Base-by-base conservation (phyloP, 2,888 invertebrate genomes). In the Tortrix viridana region DNA sequence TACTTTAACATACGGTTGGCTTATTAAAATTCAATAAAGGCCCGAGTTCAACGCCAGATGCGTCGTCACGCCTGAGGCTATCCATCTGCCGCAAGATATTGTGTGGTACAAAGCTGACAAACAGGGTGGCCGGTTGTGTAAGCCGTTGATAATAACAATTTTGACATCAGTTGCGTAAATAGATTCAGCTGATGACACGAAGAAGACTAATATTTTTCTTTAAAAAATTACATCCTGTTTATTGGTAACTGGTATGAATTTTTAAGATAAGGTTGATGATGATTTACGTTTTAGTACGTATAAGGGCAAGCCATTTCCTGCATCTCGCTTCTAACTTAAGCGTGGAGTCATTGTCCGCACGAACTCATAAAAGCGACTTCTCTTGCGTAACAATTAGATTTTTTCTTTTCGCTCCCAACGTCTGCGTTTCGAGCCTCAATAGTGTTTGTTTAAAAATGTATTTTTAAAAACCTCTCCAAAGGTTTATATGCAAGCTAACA, bases 1-100 rank as follows among this genome's bases (percentile, higher is more conserved):
- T 47, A 57, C 53, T 47, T 50, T 57, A 66, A 68, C 61, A 66
- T 60, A 53, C 56, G 53, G 48, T 12, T 63, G 60, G 50, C 63
- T 64, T 67, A 70, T 76, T 76, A 73, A 69, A 71, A 77, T 77
- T 74, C 77, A 72, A 66, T 68, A 63, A 59, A 67, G 74, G 74
- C 74, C 69, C 68, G 71, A 71, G 77, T 77, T 77, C 75, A 76
- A 75, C 72, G 74, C 68, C 71, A 68, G 68, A 67, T 67, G 69
- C 69, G 65, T 73, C 69, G 68, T 63, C 68, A 69, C 66, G 67
- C 66, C 66, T 56, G 53, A 53, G 68, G 69, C 69, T 53, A 55
- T 68, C 57, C 58, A 55, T 43, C 65, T 58, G 62, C 62, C 56
- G 50, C 37, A 32, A 58, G 22, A 57, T 19, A 52, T 53, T 65